These are phyloP conservation scores for Podiceps cristatus DNA, from an alignment of 2,113 vertebrate species.

Conservation along the genomic window DNA sequence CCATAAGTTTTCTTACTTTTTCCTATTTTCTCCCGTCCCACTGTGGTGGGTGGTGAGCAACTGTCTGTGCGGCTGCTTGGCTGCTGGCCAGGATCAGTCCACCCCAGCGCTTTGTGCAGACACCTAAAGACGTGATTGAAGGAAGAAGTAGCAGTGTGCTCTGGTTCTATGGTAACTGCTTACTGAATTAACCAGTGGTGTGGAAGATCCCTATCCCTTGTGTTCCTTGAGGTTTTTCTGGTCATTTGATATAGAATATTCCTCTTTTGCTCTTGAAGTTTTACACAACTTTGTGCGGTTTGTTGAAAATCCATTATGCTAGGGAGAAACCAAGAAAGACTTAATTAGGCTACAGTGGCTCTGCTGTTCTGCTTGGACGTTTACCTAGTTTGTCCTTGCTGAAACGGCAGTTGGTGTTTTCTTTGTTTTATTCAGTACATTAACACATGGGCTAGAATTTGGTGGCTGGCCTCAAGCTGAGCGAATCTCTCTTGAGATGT, in stretches of 20 bases:
- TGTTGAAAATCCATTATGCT: neutral
- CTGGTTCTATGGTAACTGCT: neutral
- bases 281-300: neutral
- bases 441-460: neutral
- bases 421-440: neutral
- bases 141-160: neutral
- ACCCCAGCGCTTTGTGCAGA: neutral
- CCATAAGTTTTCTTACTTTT: neutral
- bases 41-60: neutral
- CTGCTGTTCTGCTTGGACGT: neutral
- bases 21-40: neutral
- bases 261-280: neutral
- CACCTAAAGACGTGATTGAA: neutral
- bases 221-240: neutral
- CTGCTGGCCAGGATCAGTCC: neutral
- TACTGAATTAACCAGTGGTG: neutral
- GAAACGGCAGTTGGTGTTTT: neutral
- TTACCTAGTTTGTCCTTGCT: neutral
- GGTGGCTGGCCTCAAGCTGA: neutral
- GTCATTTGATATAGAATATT: neutral
- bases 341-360: neutral
- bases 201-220: neutral
- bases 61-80: neutral
- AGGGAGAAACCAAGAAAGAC: neutral
- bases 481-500: fast-evolving